These are phyloP conservation scores for Microtus oregoni DNA, from an alignment of 2,113 vertebrate species.

Conservation along the genomic window DNA sequence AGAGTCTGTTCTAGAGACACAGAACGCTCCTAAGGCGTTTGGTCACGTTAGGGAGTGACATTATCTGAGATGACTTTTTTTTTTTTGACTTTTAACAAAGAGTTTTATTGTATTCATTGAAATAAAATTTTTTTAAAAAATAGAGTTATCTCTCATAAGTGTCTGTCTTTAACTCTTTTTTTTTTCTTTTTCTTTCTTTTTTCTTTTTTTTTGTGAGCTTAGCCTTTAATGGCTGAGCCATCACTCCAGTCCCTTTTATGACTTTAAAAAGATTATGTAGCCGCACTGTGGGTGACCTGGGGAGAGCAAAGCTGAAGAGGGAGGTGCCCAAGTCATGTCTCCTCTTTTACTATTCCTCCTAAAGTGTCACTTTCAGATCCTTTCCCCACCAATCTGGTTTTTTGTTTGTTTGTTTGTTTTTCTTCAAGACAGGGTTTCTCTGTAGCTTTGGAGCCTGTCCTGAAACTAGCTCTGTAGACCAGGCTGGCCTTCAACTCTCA, in stretches of 20 bases:
- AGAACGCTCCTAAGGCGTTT: background rate
- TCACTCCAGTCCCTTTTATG: background rate
- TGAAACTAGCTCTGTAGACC: too few relatives aligned
- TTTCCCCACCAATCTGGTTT: background rate
- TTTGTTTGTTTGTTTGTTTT: too few relatives aligned
- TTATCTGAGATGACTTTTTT: background rate
- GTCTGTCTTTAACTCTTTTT: too few relatives aligned
- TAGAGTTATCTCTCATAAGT: too few relatives aligned
- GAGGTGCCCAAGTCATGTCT: background rate
- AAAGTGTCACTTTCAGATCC: background rate
- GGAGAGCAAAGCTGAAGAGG: background rate
- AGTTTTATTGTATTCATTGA: too few relatives aligned
- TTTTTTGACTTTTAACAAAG: too few relatives aligned
- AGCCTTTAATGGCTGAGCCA: background rate
- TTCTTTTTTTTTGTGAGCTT: background rate
- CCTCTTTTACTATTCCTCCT: background rate
- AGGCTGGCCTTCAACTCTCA: too few relatives aligned
- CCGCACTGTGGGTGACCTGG: background rate
- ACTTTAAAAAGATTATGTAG: background rate
- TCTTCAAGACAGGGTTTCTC: too few relatives aligned
- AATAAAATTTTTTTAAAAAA: too few relatives aligned
- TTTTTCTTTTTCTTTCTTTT: rapidly evolving
- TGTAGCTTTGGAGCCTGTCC: too few relatives aligned
- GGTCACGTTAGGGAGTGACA: background rate
- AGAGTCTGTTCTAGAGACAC: background rate